Conservation (phyloP, 92 coral and sea anemone genomes). For the Muricea muricata region DNA sequence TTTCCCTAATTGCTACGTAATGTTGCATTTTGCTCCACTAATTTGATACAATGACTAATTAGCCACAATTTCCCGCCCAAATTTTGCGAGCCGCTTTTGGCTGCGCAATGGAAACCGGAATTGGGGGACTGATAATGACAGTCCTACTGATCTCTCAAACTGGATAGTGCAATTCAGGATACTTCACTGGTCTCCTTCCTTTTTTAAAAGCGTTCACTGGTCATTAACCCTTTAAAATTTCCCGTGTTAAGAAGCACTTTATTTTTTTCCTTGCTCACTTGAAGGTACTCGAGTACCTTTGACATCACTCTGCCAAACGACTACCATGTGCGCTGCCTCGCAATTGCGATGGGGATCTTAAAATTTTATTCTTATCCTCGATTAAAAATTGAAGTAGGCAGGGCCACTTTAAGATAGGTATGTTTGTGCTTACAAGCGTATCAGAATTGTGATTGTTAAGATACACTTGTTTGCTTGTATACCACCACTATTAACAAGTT, state of each 20-base stretch:
- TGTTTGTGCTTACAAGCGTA: too few relatives aligned
- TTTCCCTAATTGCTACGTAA: conserved; percentile 2
- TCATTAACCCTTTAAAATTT: not conserved
- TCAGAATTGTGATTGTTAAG: not conserved
- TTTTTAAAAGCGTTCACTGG: not conserved
- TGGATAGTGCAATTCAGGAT: conserved; percentile 43
- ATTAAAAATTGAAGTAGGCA: too few relatives aligned
- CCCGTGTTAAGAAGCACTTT: too few relatives aligned
- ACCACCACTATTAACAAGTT: not conserved
- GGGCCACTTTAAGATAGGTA: too few relatives aligned
- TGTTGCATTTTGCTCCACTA: not conserved
- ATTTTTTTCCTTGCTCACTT: too few relatives aligned
- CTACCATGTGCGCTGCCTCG: too few relatives aligned
- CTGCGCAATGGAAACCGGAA: conserved; percentile 48
- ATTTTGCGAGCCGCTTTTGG: not conserved
- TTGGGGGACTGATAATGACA: conserved; percentile 60
- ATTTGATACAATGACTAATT: conserved; percentile 19
- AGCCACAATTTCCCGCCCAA: conserved; percentile 28
- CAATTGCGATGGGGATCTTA: too few relatives aligned
- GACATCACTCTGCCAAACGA: too few relatives aligned
- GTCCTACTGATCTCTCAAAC: conserved; percentile 76
- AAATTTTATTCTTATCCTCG: too few relatives aligned
- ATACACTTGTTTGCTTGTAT: not conserved
- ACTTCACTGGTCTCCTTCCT: too few relatives aligned
- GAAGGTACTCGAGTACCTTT: too few relatives aligned